These are phyloP conservation scores for Minunthozetes semirufus DNA, from an alignment of 2,888 invertebrate species.

Conservation along the genomic window DNA sequence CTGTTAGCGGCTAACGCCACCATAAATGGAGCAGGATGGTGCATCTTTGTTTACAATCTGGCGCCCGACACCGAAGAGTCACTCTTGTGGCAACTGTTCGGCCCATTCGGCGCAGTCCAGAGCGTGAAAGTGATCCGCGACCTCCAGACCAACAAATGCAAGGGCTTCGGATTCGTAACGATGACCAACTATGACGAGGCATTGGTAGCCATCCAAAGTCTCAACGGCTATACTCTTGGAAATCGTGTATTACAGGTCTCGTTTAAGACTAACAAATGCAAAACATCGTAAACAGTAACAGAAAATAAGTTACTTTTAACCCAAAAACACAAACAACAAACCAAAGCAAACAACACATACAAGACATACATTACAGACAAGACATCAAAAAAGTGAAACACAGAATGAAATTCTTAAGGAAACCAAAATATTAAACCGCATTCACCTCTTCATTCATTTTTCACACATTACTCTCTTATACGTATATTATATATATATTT, in stretches of 20 bases:
- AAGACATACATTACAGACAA: not conserved
- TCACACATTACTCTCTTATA: conserved; percentile 1
- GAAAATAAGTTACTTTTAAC: too few species aligned
- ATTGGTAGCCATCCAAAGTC: conserved; percentile 86
- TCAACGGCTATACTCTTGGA: conserved; percentile 91
- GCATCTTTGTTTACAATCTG: conserved; percentile 83
- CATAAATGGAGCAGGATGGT: conserved; percentile 44
- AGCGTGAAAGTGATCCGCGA: conserved; percentile 94
- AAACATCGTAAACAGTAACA: conserved; percentile 36
- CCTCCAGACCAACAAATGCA: conserved; percentile 91
- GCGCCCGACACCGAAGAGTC: conserved; percentile 86
- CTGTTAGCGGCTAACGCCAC: conserved; percentile 43
- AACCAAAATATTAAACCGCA: not conserved
- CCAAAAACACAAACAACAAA: not conserved
- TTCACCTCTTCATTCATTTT: conserved; percentile 1
- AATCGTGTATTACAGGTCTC: conserved; percentile 94
- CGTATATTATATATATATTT: not conserved
- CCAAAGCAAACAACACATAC: not conserved
- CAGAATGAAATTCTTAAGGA: not conserved
- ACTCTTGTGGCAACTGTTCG: conserved; percentile 87
- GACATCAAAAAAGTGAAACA: not conserved
- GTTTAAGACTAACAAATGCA: conserved; percentile 66
- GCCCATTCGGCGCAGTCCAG: conserved; percentile 94
- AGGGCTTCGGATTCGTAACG: conserved; percentile 95
- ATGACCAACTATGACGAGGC: conserved; percentile 99